phyloP scores from a whole-genome alignment of 2,113 vertebrate species.

The Leuciscus idus region DNA sequence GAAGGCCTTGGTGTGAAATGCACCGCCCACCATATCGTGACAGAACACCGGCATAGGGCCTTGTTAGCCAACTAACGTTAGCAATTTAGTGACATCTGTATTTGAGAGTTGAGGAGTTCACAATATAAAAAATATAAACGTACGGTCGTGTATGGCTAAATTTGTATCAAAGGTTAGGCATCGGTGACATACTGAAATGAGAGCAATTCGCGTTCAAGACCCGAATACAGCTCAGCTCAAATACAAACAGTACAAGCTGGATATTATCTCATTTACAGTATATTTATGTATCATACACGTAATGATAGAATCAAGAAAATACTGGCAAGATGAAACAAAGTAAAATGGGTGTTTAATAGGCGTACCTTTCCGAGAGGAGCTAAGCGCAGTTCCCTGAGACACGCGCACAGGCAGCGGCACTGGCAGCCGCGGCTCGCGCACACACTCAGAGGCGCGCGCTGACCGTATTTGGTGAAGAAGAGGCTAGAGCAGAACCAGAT shows the following conservation, averaged over 20 bases:
- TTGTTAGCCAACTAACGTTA: no score
- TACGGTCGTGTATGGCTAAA: not conserved
- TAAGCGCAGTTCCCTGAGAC: not conserved
- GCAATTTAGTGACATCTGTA: not conserved
- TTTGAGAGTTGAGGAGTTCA: not conserved
- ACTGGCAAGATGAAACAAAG: not conserved
- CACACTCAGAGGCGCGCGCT: not conserved
- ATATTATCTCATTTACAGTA: not conserved
- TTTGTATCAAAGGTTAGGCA: not conserved
- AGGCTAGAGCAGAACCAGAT: not conserved
- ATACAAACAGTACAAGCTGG: not conserved
- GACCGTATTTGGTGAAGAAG: constrained; percentile 22
- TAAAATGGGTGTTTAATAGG: not conserved
- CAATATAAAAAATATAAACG: not conserved
- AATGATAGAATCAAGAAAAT: not conserved
- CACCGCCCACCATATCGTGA: not conserved
- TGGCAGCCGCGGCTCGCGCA: not conserved
- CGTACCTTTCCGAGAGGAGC: not conserved
- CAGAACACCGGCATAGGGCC: not conserved
- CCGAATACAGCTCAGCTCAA: not conserved
- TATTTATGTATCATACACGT: not conserved
- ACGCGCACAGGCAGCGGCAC: not conserved
- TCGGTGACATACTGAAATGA: not conserved
- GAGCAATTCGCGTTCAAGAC: not conserved
- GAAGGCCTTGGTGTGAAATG: no score